These are phyloP conservation scores for Nemotelus nigrinus DNA, from an alignment of 2,888 invertebrate genomes.

Conservation along the genomic window DNA sequence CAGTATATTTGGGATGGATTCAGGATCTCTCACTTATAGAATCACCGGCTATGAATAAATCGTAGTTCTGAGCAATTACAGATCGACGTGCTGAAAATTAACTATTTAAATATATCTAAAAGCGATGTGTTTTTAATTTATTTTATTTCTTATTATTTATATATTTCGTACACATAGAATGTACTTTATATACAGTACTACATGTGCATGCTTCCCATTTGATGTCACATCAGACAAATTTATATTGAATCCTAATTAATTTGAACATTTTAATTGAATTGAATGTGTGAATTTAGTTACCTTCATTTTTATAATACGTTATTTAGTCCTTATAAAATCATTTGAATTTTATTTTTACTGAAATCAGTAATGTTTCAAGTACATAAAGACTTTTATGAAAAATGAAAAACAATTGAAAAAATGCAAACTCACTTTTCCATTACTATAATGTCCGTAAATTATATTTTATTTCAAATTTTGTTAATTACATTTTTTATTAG, in stretches of 20 bases:
- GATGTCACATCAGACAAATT: not conserved
- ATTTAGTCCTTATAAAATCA: not conserved
- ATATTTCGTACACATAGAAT: conserved; percentile 5
- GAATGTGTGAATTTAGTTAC: not conserved
- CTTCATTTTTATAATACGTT: not conserved
- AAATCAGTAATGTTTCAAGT: no score
- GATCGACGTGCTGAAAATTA: no score
- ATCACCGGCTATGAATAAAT: no score
- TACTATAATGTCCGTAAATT: conserved; percentile 20
- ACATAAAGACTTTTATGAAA: no score
- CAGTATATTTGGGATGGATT: no score
- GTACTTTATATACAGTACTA: conserved; percentile 18
- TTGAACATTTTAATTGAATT: not conserved
- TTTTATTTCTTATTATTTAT: conserved; percentile 20
- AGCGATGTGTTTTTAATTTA: conserved; percentile 6
- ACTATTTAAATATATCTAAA: no score
- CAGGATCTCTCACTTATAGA: no score
- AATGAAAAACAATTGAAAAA: not conserved
- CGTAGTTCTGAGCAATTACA: no score
- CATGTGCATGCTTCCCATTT: not conserved
- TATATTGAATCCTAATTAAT: not conserved
- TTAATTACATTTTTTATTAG: conserved; percentile 9
- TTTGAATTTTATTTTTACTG: no score
- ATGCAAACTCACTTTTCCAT: not conserved
- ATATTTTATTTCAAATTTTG: conserved; percentile 25